Base-by-base conservation (phyloP, 2,797 vertebrate genomes). In the Cynodonichthys magdalenae region DNA sequence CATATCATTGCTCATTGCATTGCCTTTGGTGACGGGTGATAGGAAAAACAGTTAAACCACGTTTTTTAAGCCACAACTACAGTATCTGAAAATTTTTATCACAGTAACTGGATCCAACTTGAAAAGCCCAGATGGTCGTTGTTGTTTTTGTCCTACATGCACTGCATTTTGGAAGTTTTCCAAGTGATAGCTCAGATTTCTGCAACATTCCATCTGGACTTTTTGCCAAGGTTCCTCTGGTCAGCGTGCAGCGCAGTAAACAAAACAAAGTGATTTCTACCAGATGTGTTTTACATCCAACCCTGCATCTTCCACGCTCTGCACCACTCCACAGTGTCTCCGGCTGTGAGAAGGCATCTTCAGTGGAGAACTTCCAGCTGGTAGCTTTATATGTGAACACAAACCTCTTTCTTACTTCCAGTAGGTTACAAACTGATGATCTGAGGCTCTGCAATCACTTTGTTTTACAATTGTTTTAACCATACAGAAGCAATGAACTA, bases 221-320 rank as follows among this genome's bases (percentile, higher is more conserved):
- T 58, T 17, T 58, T 29, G 12, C 18, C 5, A 6, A 31, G 53
- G 5, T 54, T 52, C 14, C 34, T 34, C 39, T 18, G 27, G 41
- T 24, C 24, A 56, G 53, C 39, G 7, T 55, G n/a, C 45, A 14
- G 7, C 42, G n/a, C 45, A 14, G 58, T 24, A 50, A 50, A 60
- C 58, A 50, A 49, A 60, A 60, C 29, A 11, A 24, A 60, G 9
- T 15, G 19, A 39, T 27, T 60, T 60, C 34, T 19, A 60, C 19
- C 12, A 11, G 10, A 4, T 47, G 39, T 31, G 15, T 49, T 57
- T 39, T 49, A 5, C 5, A 49, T 24, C 11, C 24, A 60, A 20
- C 36, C 46, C 19, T 15, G 31, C 10, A 8, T 41, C 58, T 47
- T 50, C 46, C n/a, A 8, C 34, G 18, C 29, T 48, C 29, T 6